Base-by-base conservation (phyloP, 2,888 invertebrate species). In the Chymomyza amoena region DNA sequence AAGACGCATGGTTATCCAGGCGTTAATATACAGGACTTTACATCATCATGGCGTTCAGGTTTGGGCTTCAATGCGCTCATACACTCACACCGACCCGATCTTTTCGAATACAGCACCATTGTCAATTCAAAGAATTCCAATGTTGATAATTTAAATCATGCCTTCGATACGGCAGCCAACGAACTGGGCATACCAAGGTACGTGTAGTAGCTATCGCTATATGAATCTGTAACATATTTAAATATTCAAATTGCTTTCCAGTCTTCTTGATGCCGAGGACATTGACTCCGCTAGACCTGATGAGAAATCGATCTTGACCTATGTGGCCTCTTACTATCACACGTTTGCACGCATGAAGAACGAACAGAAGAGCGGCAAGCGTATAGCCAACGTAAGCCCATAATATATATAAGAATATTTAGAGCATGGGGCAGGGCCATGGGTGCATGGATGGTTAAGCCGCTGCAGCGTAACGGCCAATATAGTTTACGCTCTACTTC, bases 281-380 rank as follows among this genome's bases (percentile, higher is more conserved):
- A 96, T 99, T 79, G 99, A 99, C 92, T 97, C 96, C 0, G 95
- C 93, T 66, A 94, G 97, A 60, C 99, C 99, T 0, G 99, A 99
- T 91, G 99, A 99, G 93, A 99, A 99, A 92, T 98, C 98, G 45
- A 97, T 99, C 90, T 97, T 99, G 93, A 99, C 99, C 25, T 99
- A 99, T 91, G 98, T 99, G 51, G 99, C 99, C 2, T 98, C 98
- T 16, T 99, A 99, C 93, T 99, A 99, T 92, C 99, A 99, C 93
- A 98, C 99, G 69, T 99, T 99, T 93, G 99, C 99, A 59, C 94
- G 98, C 82, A 98, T 99, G 98, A 99, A 99, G 93, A 98, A 97
- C 90, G 99, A 99, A 90, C 97, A 97, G 93, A 99, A 99, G 91
- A 98, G 98, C 82, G 99, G 99, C 45, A 95, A 97, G 87, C 94